Evolutionary conservation across 2,113 vertebrate species (phyloP).

Genomic region (Oophaga pumilio): DNA sequence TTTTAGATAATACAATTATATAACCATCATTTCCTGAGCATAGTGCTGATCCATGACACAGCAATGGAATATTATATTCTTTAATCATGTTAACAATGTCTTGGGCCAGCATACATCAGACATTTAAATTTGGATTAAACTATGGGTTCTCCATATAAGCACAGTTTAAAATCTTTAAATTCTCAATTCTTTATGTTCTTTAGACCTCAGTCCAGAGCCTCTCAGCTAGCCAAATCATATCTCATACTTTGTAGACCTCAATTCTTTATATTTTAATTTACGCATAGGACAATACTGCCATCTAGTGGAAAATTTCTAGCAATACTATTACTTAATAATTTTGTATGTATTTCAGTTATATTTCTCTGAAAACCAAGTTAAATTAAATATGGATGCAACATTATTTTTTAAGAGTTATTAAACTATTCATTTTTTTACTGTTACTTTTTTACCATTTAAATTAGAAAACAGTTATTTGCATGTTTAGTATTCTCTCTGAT

Average conservation of each 20-base stretch:
- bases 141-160: not conserved
- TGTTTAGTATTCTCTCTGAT: too few species aligned
- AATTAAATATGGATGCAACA: not conserved
- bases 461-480: too few species aligned
- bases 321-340: not conserved
- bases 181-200: not conserved
- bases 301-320: not conserved
- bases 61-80: not conserved
- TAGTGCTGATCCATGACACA: not conserved
- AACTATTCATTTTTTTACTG: not conserved
- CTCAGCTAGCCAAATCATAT: too few species aligned
- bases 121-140: not conserved
- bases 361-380: not conserved
- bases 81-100: not conserved
- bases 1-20: too few species aligned
- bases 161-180: not conserved
- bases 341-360: not conserved
- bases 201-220: too few species aligned
- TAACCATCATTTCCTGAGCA: not conserved
- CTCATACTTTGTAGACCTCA: too few species aligned
- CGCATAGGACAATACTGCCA: slow-evolving; percentile 21
- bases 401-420: not conserved
- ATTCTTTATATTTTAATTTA: not conserved
- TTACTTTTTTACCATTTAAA: too few species aligned
- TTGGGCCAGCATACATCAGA: not conserved